A percentile compares a stretch with the other conserved stretches of the same genome.
phyloP scores from a whole-genome alignment of 2,113 vertebrate genomes.

The Camelus bactrianus region DNA sequence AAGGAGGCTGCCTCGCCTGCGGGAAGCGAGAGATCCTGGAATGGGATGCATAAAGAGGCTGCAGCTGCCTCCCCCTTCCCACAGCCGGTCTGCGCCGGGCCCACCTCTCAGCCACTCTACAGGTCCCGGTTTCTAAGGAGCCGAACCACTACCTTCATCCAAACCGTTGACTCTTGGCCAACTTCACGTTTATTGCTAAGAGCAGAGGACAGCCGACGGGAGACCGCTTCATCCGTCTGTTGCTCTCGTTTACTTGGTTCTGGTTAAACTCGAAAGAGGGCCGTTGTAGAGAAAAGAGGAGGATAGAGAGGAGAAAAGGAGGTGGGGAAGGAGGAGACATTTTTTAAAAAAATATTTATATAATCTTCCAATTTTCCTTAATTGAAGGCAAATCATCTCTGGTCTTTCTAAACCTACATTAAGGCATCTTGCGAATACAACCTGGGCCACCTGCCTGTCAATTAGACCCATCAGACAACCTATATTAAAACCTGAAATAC shows the following conservation, averaged over 20 bases:
- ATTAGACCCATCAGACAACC: not conserved
- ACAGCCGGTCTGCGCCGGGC: not conserved
- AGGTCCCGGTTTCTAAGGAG: not conserved
- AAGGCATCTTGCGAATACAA: not conserved
- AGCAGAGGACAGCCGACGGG: not conserved
- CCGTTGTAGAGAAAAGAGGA: not conserved
- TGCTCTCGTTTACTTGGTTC: not conserved
- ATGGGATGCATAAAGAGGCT: not conserved
- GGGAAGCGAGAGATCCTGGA: not conserved
- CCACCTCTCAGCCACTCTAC: not conserved
- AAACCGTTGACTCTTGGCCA: not conserved
- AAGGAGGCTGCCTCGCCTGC: not conserved
- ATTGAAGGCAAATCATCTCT: not conserved
- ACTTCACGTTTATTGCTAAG: not conserved
- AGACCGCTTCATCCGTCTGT: not conserved
- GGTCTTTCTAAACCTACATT: not conserved
- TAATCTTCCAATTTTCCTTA: not conserved
- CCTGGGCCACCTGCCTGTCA: not conserved
- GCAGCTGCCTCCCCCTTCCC: not conserved
- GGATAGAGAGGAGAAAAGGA: not conserved
- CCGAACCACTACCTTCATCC: not conserved
- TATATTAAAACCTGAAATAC: not conserved
- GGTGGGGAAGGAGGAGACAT: not conserved
- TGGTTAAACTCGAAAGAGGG: not conserved
- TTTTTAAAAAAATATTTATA: not conserved